Conservation (phyloP, 1,140 invertebrate genomes). For the Ips nitidus region DNA sequence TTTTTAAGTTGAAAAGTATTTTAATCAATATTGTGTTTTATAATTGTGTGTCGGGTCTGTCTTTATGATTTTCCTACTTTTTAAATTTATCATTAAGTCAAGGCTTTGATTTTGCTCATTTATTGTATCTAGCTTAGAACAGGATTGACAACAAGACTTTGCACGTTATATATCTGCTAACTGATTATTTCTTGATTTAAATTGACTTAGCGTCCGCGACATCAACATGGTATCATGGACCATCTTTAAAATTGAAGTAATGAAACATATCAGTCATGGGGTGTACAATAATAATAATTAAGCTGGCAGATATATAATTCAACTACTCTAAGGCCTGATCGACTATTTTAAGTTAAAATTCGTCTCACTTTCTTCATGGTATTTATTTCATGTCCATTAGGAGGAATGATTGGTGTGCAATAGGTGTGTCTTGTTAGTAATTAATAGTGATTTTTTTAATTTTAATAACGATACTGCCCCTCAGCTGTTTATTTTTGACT, state of each 20-base stretch:
- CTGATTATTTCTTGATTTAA: neutral
- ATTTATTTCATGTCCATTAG: slow-evolving; percentile 30
- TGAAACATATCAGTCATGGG: too few species aligned
- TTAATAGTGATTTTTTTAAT: slow-evolving; percentile 6
- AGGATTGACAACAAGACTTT: slow-evolving; percentile 3
- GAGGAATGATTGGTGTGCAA: slow-evolving; percentile 16
- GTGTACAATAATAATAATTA: too few species aligned
- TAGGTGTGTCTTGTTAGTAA: slow-evolving; percentile 5
- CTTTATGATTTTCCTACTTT: slow-evolving; percentile 1
- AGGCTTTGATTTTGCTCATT: slow-evolving; percentile 3
- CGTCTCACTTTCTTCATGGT: slow-evolving; percentile 13
- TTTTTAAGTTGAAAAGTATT: too few species aligned
- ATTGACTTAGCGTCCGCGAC: neutral
- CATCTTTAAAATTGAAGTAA: too few species aligned
- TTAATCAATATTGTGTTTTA: neutral
- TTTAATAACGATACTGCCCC: slow-evolving; percentile 3
- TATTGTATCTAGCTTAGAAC: slow-evolving; percentile 7
- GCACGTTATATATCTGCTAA: slow-evolving; percentile 5
- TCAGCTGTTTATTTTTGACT: neutral
- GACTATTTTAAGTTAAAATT: neutral
- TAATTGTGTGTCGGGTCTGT: neutral
- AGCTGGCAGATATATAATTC: too few species aligned
- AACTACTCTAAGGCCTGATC: too few species aligned
- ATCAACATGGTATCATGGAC: too few species aligned
- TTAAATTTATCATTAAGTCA: neutral